These are phyloP conservation scores for Thunnus albacares DNA, from an alignment of 2,797 vertebrate genomes.

Conservation along the genomic window DNA sequence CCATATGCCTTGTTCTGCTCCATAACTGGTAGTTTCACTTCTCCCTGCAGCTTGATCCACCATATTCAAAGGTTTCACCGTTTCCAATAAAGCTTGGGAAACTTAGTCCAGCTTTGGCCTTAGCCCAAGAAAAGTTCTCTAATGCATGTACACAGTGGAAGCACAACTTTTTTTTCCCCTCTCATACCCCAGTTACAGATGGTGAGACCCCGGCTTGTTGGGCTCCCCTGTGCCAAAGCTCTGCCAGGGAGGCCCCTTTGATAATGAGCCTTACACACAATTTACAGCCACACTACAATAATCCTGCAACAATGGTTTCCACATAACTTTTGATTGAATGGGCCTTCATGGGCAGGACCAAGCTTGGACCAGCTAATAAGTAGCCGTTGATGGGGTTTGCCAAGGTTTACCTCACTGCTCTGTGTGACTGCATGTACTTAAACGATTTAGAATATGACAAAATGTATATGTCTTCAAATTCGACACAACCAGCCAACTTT, in stretches of 20 bases:
- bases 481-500: slow-evolving; percentile 1
- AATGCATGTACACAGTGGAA: slow-evolving; percentile 65
- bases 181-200: slow-evolving; percentile 62
- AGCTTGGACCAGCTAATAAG: slow-evolving; percentile 67
- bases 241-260: slow-evolving; percentile 79
- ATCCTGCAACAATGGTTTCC: slow-evolving; percentile 81
- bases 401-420: slow-evolving; percentile 73
- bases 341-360: slow-evolving; percentile 62
- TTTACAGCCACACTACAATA: slow-evolving; percentile 81
- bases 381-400: slow-evolving; percentile 53
- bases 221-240: slow-evolving; percentile 74
- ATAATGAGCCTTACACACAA: slow-evolving; percentile 78
- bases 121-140: slow-evolving; percentile 60
- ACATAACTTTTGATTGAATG: slow-evolving; percentile 78
- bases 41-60: slow-evolving; percentile 51
- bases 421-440: slow-evolving; percentile 10
- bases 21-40: slow-evolving; percentile 50
- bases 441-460: slow-evolving; percentile 31
- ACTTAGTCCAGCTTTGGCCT: slow-evolving; percentile 63
- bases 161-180: slow-evolving; percentile 17
- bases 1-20: slow-evolving; percentile 45
- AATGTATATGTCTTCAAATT: slow-evolving; percentile 17
- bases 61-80: slow-evolving; percentile 64
- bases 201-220: slow-evolving; percentile 67
- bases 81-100: slow-evolving; percentile 75